A percentile compares a stretch with the other conserved stretches of the same genome.
phyloP scores from a whole-genome alignment of 2,113 vertebrate genomes.

The Petaurus breviceps region DNA sequence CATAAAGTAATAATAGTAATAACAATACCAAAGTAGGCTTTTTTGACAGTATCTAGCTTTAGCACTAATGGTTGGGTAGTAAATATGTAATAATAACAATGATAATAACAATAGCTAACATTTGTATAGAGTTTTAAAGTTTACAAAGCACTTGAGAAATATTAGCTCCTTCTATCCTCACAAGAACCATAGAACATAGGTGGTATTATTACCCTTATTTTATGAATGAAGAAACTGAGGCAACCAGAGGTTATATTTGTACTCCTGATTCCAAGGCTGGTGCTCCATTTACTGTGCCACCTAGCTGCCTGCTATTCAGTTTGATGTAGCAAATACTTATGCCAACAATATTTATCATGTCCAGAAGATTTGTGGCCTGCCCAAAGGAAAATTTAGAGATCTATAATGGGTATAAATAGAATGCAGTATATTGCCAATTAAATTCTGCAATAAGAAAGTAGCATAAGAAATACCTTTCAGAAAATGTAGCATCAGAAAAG shows the following conservation, averaged over 20 bases:
- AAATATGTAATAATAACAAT: neutral
- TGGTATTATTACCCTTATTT: neutral
- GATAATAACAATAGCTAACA: neutral
- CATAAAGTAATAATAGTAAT: neutral
- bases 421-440: neutral
- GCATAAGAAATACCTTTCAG: neutral
- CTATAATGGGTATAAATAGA: neutral
- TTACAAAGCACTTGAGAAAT: neutral
- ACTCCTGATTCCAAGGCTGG: too few species aligned
- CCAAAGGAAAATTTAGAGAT: neutral
- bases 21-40: neutral
- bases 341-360: neutral
- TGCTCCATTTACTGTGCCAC: neutral
- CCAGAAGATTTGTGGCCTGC: neutral
- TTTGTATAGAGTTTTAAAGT: neutral
- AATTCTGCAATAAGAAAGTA: neutral
- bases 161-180: neutral
- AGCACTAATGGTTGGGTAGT: neutral
- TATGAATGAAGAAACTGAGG: neutral
- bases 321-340: neutral
- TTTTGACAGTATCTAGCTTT: neutral
- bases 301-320: neutral
- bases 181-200: neutral
- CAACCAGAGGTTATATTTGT: neutral
- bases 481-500: neutral